A percentile compares a stretch with the other conserved stretches of the same genome.
These are phyloP conservation scores for Lobophora halterata DNA, from an alignment of 2,888 invertebrate species.

Conservation along the genomic window DNA sequence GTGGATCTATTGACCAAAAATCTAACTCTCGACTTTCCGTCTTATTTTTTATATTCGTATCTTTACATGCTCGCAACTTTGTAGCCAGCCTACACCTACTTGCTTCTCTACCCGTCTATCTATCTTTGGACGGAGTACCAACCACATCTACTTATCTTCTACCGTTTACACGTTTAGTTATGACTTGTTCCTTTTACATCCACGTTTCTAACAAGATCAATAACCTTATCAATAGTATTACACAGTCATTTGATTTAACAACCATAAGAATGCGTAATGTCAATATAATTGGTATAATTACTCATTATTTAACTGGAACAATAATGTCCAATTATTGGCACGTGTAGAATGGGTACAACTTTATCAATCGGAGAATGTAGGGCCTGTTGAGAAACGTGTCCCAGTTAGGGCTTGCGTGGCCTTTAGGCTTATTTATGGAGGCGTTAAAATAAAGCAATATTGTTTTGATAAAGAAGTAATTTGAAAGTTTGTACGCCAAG, in stretches of 20 bases:
- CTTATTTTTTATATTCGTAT: too few species aligned
- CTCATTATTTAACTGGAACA: constrained; percentile 8
- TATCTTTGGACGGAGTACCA: too few species aligned
- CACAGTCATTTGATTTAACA: not conserved
- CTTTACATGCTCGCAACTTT: too few species aligned
- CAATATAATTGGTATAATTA: constrained; percentile 1
- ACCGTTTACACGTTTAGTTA: too few species aligned
- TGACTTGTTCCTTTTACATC: not conserved
- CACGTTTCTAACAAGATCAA: not conserved
- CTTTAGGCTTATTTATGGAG: constrained; percentile 11
- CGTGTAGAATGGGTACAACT: constrained; percentile 30
- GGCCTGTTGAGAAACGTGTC: constrained; percentile 20
- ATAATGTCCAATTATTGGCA: constrained; percentile 25
- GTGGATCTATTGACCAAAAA: too few species aligned
- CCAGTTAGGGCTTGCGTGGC: constrained; percentile 9
- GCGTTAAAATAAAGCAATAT: constrained; percentile 12
- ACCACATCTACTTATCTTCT: too few species aligned
- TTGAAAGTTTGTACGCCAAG: constrained; percentile 14
- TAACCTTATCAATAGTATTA: not conserved
- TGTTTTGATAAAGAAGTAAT: constrained; percentile 12
- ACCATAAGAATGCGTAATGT: constrained; percentile 4
- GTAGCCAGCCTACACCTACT: not conserved
- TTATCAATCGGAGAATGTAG: constrained; percentile 45
- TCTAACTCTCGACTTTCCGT: too few species aligned
- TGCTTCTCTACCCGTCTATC: too few species aligned